These are phyloP conservation scores for Gambusia holbrooki DNA, from an alignment of 2,113 vertebrate species.

Conservation along the genomic window DNA sequence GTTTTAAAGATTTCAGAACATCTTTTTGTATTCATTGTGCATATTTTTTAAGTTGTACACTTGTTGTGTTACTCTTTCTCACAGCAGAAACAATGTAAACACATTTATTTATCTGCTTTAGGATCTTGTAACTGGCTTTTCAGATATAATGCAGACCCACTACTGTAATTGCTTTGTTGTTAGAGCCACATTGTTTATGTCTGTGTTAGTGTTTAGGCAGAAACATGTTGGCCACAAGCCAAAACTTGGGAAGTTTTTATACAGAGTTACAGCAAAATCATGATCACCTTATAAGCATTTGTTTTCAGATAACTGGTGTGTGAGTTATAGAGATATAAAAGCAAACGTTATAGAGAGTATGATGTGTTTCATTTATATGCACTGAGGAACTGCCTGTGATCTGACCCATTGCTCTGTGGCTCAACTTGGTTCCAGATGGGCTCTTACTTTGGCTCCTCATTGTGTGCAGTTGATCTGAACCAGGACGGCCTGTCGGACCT, in stretches of 20 bases:
- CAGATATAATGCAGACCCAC: conserved; percentile 21
- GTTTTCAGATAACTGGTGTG: conserved; percentile 42
- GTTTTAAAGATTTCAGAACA: neutral
- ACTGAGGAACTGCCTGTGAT: conserved; percentile 60
- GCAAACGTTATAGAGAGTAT: conserved; percentile 18
- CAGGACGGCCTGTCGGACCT: conserved; percentile 94
- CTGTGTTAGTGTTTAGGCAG: conserved; percentile 44
- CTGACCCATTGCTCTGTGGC: conserved; percentile 89
- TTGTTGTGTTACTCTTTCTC: conserved; percentile 3
- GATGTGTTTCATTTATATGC: conserved; percentile 34
- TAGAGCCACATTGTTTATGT: conserved; percentile 54
- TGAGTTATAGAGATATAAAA: conserved; percentile 23
- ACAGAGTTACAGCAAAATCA: conserved; percentile 22
- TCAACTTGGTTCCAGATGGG: conserved; percentile 98
- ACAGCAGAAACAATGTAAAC: conserved; percentile 6
- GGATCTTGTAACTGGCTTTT: conserved; percentile 13
- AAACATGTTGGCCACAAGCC: conserved; percentile 14
- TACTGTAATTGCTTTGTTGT: conserved; percentile 46
- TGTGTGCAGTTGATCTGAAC: conserved; percentile 99
- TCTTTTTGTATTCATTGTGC: neutral
- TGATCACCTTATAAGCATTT: conserved; percentile 10
- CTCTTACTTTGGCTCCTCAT: conserved; percentile 99
- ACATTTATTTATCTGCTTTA: neutral
- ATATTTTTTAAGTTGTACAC: neutral
- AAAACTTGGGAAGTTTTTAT: conserved; percentile 33